Evolutionary conservation across 2,113 vertebrate species (phyloP).

Genomic region (Sclerurus mexicanus): DNA sequence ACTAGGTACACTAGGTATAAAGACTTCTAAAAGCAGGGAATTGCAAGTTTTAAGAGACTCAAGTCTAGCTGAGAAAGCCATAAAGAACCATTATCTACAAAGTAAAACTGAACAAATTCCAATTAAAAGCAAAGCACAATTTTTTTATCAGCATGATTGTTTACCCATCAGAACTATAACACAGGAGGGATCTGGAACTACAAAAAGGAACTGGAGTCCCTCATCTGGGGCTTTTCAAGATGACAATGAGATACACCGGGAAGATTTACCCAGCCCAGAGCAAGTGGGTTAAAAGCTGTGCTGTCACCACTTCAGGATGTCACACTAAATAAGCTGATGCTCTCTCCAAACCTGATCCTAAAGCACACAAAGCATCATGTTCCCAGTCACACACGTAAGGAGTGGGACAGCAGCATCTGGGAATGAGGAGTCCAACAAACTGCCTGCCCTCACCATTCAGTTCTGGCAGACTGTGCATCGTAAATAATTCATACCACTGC

Average conservation of each 20-base stretch:
- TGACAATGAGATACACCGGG: background rate
- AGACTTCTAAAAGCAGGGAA: background rate
- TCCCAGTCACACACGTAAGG: background rate
- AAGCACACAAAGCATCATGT: background rate
- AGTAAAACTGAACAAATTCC: background rate
- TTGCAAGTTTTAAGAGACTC: background rate
- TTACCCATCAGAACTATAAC: background rate
- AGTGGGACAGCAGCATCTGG: background rate
- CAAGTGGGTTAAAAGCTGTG: background rate
- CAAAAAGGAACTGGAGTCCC: background rate
- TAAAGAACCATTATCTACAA: background rate
- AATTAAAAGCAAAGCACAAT: background rate
- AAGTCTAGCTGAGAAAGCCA: background rate
- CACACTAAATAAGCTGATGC: background rate
- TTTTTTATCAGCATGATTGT: background rate
- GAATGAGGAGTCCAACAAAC: background rate
- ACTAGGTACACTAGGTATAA: background rate
- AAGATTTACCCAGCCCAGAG: background rate
- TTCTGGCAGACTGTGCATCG: background rate
- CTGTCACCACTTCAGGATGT: background rate
- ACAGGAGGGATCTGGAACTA: background rate
- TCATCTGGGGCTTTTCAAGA: background rate
- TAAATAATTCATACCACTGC: slow-evolving; percentile 4
- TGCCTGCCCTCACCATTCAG: background rate
- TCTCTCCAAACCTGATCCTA: background rate